Base-by-base conservation (phyloP, 1,140 invertebrate species). In the Drosophila teissieri region DNA sequence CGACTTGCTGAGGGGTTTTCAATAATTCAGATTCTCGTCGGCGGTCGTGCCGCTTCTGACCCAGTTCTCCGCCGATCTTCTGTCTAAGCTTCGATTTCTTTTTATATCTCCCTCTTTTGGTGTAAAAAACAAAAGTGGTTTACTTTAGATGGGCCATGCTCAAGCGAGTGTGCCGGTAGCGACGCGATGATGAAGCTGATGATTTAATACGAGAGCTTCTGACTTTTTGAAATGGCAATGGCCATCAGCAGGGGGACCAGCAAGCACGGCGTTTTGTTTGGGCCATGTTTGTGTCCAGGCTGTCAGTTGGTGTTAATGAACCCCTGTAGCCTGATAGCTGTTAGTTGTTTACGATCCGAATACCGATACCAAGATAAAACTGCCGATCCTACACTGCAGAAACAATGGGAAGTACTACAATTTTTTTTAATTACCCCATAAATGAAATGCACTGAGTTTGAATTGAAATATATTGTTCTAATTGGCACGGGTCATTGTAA, bases 221-320 rank as follows among this genome's bases (percentile, higher is more conserved):
- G 56, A 31, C n/a, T 67, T 58, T 65, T 58, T 68, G 48, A 58
- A 58, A 44, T 68, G 31, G 49, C 34, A 74, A 46, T 42, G n/a
- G 27, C 37, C 49, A 42, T 46, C 62, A 57, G 69, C 24, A 22
- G 57, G 11, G 22, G 45, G 12, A 19, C 17, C 72, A 67, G 42
- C 37, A 53, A 46, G 56, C 17, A n/a, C 61, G 62, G 52, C 52
- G 54, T 72, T 70, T 70, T 40, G 51, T 57, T 57, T 72, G 42
- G 68, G 44, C 68, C 64, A 40, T 76, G 39, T 56, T 53, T 68
- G 31, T 58, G 74, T 68, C 49, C 62, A 58, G 72, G 67, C 67
- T 78, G 65, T 72, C 75, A 62, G 60, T 67, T 55, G 80, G 73
- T 74, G 84, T 89, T 89, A 89, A 89, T 89, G 84, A 89, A 89